Evolutionary conservation across 2,888 invertebrate species (phyloP).

Genomic region (Drosophila paranaensis): DNA sequence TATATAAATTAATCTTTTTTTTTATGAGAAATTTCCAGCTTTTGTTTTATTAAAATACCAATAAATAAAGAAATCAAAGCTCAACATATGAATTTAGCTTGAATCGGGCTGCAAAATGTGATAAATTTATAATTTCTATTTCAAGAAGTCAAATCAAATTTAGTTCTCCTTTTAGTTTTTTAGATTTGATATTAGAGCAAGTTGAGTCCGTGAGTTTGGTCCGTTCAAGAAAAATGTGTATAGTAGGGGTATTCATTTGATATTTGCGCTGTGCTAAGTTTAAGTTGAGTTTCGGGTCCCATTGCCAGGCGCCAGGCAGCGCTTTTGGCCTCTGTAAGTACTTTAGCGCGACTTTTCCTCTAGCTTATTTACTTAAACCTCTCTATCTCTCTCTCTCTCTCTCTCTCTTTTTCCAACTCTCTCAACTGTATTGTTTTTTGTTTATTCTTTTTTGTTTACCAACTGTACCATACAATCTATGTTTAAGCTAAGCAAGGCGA

Average conservation of each 20-base stretch:
- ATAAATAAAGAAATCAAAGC: neutral
- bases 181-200: neutral
- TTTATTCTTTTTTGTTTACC: conserved; percentile 21
- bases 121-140: neutral
- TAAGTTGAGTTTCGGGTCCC: conserved; percentile 36
- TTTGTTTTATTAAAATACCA: neutral
- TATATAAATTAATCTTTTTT: neutral
- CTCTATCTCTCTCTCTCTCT: conserved; percentile 28
- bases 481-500: conserved; percentile 8
- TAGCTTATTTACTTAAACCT: conserved; percentile 47
- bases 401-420: conserved; percentile 13
- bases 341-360: conserved; percentile 47
- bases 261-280: conserved; percentile 24
- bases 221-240: neutral
- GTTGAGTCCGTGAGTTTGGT: neutral
- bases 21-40: neutral
- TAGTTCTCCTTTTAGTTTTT: neutral
- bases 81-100: too few species aligned
- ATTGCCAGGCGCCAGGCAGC: conserved; percentile 27
- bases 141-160: neutral
- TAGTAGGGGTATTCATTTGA: conserved; percentile 1
- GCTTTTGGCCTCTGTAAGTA: conserved; percentile 52
- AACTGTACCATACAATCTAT: conserved; percentile 20
- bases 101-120: too few species aligned
- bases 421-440: conserved; percentile 5